phyloP scores from a whole-genome alignment of 2,797 vertebrate genomes.

The Furcifer pardalis region DNA sequence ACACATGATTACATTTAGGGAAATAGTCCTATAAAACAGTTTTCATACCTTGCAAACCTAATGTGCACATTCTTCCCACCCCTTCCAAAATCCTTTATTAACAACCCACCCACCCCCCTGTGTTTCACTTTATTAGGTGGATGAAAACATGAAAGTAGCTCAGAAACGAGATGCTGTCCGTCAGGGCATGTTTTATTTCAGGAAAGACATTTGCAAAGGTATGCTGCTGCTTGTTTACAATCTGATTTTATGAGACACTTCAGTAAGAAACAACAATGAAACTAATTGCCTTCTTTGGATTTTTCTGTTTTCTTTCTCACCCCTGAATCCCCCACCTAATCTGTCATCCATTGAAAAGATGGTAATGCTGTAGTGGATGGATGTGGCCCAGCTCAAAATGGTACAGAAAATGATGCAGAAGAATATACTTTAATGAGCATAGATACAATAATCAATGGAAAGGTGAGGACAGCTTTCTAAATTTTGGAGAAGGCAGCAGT shows the following conservation, averaged over 20 bases:
- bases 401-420: slow-evolving; percentile 78
- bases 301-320: neutral
- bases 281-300: slow-evolving; percentile 10
- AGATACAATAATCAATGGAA: slow-evolving; percentile 98
- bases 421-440: slow-evolving; percentile 95
- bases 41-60: neutral
- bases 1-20: neutral
- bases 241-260: neutral
- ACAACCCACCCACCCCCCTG: too few species aligned
- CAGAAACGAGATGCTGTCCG: slow-evolving; percentile 94
- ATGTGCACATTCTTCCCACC: neutral
- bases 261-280: neutral
- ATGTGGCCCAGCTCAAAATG: slow-evolving; percentile 80
- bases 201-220: slow-evolving; percentile 98
- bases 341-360: slow-evolving; percentile 70
- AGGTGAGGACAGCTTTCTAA: slow-evolving; percentile 78
- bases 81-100: neutral
- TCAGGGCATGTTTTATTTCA: slow-evolving; percentile 94
- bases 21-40: neutral
- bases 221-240: slow-evolving; percentile 19
- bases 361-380: slow-evolving; percentile 88
- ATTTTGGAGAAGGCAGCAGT: neutral
- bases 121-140: slow-evolving; percentile 84
- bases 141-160: slow-evolving; percentile 97
- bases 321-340: too few species aligned